These are phyloP conservation scores for Paguma larvata DNA, from an alignment of 2,797 vertebrate genomes.

Conservation along the genomic window DNA sequence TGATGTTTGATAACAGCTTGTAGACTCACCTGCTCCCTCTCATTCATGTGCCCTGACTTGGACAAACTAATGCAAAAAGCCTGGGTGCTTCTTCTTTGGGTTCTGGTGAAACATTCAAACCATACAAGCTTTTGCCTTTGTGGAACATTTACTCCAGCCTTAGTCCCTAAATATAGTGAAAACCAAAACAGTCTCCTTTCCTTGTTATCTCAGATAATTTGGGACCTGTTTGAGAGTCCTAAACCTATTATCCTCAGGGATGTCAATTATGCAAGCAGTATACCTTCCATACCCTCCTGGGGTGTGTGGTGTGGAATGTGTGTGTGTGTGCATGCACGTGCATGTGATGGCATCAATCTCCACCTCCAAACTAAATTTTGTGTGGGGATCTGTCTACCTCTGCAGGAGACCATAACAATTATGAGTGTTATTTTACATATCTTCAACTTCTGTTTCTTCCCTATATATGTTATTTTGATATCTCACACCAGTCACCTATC, in stretches of 20 bases:
- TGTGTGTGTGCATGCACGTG: not conserved
- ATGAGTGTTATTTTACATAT: not conserved
- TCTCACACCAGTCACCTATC: not conserved
- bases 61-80: not conserved
- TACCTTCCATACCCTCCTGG: not conserved
- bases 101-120: not conserved
- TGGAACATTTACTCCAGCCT: not conserved
- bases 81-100: not conserved
- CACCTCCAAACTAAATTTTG: not conserved
- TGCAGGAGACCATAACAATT: not conserved
- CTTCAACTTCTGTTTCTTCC: not conserved
- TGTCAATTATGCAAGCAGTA: not conserved
- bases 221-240: not conserved
- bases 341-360: not conserved
- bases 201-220: not conserved
- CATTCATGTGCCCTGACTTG: accelerated
- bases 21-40: not conserved
- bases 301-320: accelerated
- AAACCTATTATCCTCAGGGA: not conserved
- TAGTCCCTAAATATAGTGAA: not conserved
- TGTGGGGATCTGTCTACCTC: not conserved
- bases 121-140: not conserved
- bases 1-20: not conserved
- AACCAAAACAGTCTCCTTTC: not conserved
- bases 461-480: not conserved